A percentile compares a stretch with the other conserved stretches of the same genome.
These are phyloP conservation scores for Triplophysa siluroides DNA, from an alignment of 2,113 vertebrate species.

Conservation along the genomic window DNA sequence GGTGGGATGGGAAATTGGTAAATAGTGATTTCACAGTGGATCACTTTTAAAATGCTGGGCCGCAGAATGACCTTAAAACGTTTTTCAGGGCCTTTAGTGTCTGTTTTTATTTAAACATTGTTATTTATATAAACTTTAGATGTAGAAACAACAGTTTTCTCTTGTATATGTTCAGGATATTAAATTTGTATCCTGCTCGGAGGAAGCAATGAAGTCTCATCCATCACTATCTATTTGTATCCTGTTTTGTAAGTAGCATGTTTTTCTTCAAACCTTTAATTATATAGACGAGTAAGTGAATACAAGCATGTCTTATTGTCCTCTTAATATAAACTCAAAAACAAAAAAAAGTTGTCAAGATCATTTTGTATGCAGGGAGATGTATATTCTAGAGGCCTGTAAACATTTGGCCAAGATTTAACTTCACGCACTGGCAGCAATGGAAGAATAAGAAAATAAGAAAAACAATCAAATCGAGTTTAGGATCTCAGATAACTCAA, in stretches of 20 bases:
- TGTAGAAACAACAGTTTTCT: background rate
- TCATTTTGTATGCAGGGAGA: background rate
- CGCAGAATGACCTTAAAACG: slow-evolving; percentile 11
- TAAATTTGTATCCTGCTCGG: background rate
- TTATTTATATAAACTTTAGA: background rate
- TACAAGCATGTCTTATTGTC: background rate
- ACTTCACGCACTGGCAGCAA: too few species aligned
- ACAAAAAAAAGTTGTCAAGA: too few species aligned
- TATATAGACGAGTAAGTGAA: background rate
- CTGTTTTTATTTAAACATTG: too few species aligned
- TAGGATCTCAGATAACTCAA: too few species aligned
- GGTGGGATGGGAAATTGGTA: background rate
- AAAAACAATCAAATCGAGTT: too few species aligned
- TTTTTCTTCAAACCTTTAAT: background rate
- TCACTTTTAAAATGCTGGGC: background rate
- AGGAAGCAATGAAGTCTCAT: slow-evolving; percentile 22
- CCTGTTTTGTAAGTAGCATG: slow-evolving; percentile 9
- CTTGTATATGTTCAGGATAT: background rate
- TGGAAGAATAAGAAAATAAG: too few species aligned
- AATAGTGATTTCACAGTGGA: too few species aligned
- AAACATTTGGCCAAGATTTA: background rate
- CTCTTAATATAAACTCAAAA: too few species aligned
- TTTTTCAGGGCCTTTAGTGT: background rate
- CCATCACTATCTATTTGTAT: background rate
- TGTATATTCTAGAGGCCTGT: background rate